These are phyloP conservation scores for Phalloptychus januarius DNA, from an alignment of 2,797 vertebrate genomes.

Conservation along the genomic window DNA sequence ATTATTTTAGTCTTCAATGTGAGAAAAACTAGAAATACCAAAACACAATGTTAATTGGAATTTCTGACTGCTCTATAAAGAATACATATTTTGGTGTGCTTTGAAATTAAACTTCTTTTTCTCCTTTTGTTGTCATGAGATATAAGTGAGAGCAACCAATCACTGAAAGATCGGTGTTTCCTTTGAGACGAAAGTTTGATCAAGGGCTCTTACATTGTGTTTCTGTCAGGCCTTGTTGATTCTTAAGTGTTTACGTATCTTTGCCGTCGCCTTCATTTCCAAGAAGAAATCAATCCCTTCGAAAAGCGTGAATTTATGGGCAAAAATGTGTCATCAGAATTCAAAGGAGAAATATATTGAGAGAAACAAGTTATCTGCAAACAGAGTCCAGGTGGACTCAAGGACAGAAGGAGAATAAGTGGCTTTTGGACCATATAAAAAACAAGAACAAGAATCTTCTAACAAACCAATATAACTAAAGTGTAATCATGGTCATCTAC, in stretches of 20 bases:
- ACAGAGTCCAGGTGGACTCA: neutral
- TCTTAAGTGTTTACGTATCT: neutral
- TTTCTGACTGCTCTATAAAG: neutral
- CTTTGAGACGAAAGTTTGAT: neutral
- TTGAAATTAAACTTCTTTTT: neutral
- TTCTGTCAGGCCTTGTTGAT: neutral
- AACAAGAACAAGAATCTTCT: neutral
- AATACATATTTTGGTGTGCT: neutral
- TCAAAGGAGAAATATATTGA: neutral
- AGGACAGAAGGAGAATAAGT: neutral
- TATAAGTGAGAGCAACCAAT: neutral
- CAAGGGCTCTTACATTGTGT: neutral
- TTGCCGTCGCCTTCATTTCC: neutral
- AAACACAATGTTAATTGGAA: conserved; percentile 5
- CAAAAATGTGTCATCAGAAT: neutral
- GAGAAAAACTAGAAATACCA: neutral
- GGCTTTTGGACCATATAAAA: neutral
- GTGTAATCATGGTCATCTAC: neutral
- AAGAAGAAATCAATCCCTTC: neutral
- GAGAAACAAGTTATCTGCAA: neutral
- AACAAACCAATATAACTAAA: neutral
- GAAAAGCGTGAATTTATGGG: neutral
- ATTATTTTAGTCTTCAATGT: conserved; percentile 4
- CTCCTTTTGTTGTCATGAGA: neutral
- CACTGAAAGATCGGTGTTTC: neutral